Base-by-base conservation (phyloP, 2,888 invertebrate species). In the Tortricodes alternella region DNA sequence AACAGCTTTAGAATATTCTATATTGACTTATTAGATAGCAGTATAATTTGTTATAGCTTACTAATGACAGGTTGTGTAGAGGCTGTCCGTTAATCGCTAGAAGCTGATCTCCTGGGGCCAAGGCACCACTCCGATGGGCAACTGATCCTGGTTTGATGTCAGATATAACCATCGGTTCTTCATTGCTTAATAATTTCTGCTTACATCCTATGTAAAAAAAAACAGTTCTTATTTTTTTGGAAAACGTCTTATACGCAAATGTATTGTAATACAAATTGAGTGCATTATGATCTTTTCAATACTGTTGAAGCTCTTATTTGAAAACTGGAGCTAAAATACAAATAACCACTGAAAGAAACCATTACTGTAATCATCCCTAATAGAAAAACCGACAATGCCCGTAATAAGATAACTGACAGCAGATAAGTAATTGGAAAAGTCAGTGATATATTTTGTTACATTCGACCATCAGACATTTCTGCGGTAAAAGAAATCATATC, bases 61-160 rank as follows among this genome's bases (percentile, higher is more conserved):
- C 95, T 67, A 95, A 74, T 15, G 93, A 93, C 62, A 94, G 89
- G 64, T 94, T 94, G 65, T 95, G 95, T 61, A 97, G 86, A 0
- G 95, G 94, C 69, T 96, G 94, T 64, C 95, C 95, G 77, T 98
- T 97, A 53, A 98, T 96, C 0, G 97, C 96, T 9, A 98, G 83
- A 0, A 98, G 90, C 58, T 95, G 94, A 76, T 98, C 98, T 0
- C 98, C 98, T 0, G 96, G 93, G 15, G 96, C 94, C 32, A 98
- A 86, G 0, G 97, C 96, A 1, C 98, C 98, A 18, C 96, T 96
- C 38, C 97, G 92, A 85, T 98, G 97, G 0, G 98, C 97, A 0
- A 96, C 94, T 29, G 98, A 98, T 7, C 98, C 98, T 38, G 95
- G 94, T 53, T 96, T 94, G 9, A 99, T 96, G 71, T 97, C 96